Conservation (phyloP, 2,113 vertebrate species). For the Acanthisitta chloris region DNA sequence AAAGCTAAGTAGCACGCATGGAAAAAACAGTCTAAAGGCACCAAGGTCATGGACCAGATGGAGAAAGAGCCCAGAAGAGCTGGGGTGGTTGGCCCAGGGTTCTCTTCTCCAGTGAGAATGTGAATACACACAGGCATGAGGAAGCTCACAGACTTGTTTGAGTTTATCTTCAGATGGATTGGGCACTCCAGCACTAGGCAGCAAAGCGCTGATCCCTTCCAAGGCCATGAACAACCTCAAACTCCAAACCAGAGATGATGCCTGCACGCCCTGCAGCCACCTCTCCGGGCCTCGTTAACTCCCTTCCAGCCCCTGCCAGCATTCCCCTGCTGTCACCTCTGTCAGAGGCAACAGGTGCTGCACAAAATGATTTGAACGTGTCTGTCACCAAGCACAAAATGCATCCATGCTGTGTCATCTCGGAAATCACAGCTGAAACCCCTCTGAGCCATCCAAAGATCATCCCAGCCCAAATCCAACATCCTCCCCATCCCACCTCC, state of each 20-base stretch:
- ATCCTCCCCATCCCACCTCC: neutral
- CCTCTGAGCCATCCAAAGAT: neutral
- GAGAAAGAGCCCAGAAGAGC: neutral
- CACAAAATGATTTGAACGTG: neutral
- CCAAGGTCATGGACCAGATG: neutral
- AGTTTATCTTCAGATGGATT: neutral
- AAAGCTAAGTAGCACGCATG: neutral
- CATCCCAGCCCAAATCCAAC: neutral
- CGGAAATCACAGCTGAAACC: neutral
- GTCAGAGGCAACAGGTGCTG: neutral
- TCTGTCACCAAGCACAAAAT: neutral
- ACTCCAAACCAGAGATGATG: neutral
- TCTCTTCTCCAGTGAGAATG: neutral
- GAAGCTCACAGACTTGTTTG: neutral
- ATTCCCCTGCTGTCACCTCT: neutral
- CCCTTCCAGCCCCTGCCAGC: neutral
- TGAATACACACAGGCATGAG: neutral
- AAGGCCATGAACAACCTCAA: neutral
- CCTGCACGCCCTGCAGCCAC: neutral
- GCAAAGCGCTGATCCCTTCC: neutral
- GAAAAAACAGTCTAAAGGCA: neutral
- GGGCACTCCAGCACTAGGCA: neutral
- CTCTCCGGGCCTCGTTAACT: neutral
- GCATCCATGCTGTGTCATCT: fast-evolving
- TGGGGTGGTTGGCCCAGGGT: neutral